Evolutionary conservation across 1,140 invertebrate species (phyloP).

Genomic region (Sarcophaga peregrina): DNA sequence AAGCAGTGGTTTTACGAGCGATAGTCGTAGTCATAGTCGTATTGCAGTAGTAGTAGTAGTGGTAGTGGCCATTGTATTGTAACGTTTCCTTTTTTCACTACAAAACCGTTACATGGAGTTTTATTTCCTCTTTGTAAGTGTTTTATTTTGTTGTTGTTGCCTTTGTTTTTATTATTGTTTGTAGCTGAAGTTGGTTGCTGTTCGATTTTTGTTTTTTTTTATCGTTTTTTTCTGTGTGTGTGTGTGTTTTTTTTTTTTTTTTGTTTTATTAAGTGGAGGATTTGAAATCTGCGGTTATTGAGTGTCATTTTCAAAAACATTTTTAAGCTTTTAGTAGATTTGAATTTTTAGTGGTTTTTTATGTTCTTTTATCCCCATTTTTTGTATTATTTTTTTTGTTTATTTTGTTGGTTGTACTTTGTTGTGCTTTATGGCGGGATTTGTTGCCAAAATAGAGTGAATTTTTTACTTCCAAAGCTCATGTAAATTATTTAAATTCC

Average conservation of each 20-base stretch:
- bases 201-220: background rate
- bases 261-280: background rate
- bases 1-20: background rate
- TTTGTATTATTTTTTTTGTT: too few relatives aligned
- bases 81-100: background rate
- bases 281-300: conserved; percentile 20
- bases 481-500: background rate
- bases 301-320: conserved; percentile 13
- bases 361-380: too few relatives aligned
- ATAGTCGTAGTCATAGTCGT: background rate
- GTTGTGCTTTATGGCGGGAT: background rate
- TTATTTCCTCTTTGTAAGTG: conserved; percentile 1
- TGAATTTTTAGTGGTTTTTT: conserved; percentile 12
- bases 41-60: background rate
- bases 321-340: conserved; percentile 6
- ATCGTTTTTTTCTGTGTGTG: background rate
- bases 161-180: background rate
- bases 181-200: background rate
- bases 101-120: background rate
- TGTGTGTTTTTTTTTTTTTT: background rate
- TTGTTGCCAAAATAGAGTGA: conserved; percentile 1
- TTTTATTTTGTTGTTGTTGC: background rate
- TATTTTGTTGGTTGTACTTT: background rate
- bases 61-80: background rate
- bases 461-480: background rate